These are phyloP conservation scores for Sabatieria punctata DNA, from an alignment of 2,888 invertebrate genomes.

Conservation along the genomic window DNA sequence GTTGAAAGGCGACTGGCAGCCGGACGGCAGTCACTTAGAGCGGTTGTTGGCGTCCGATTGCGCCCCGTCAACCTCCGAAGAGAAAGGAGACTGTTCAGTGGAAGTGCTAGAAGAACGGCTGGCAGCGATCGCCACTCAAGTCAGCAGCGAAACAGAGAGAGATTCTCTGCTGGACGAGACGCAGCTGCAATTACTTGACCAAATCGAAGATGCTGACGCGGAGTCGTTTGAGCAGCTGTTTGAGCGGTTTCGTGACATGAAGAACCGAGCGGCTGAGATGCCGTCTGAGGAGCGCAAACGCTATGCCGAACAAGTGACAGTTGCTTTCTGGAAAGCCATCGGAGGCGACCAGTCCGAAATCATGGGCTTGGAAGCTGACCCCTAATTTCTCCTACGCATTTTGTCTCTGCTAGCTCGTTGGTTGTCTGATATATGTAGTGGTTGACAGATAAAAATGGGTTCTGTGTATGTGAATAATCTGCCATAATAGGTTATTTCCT, in stretches of 20 bases:
- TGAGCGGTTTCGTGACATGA: conserved; percentile 48
- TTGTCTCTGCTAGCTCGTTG: too few species aligned
- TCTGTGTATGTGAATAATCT: too few species aligned
- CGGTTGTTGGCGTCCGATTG: conserved; percentile 20
- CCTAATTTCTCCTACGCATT: too few species aligned
- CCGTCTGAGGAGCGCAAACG: conserved; percentile 47
- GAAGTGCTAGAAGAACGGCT: conserved; percentile 1
- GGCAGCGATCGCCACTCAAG: conserved; percentile 10
- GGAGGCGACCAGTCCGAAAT: conserved; percentile 52
- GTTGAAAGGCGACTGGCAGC: conserved; percentile 42
- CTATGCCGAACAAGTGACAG: conserved; percentile 49
- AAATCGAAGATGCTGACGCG: conserved; percentile 10
- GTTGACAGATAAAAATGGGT: too few species aligned
- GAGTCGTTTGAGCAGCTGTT: conserved; percentile 48
- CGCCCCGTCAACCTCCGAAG: conserved; percentile 14
- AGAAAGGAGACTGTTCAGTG: conserved; percentile 3
- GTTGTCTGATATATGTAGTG: too few species aligned
- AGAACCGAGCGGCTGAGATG: conserved; percentile 46
- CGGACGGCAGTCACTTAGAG: too few species aligned
- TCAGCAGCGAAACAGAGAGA: too few species aligned
- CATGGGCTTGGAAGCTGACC: too few species aligned
- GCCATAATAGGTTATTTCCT: too few species aligned
- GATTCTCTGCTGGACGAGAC: conserved; percentile 11
- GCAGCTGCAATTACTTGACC: too few species aligned
- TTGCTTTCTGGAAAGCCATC: conserved; percentile 55